Conservation (phyloP, 2,888 invertebrate species). For the Chirona hameri region DNA sequence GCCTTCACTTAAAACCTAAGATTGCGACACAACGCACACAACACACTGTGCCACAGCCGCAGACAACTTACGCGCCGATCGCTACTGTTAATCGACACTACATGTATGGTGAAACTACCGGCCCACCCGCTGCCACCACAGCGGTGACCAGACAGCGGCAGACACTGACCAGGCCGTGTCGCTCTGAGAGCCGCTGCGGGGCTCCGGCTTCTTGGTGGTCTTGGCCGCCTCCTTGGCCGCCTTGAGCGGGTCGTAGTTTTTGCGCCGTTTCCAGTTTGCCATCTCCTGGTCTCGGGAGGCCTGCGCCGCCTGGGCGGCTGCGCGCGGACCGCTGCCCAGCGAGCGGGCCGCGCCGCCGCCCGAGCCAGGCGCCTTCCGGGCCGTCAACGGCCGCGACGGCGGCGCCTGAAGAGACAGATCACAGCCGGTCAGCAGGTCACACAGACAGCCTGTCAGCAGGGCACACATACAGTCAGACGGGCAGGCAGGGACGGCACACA, state of each 20-base stretch:
- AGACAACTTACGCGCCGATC: too few relatives aligned
- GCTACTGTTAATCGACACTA: background rate
- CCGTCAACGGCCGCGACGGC: background rate
- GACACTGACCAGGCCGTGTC: background rate
- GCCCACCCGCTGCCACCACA: background rate
- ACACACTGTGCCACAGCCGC: background rate
- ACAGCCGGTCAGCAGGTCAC: too few relatives aligned
- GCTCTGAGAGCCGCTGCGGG: constrained; percentile 22
- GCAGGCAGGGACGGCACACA: too few relatives aligned
- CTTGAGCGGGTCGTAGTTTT: constrained; percentile 92
- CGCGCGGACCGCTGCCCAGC: constrained; percentile 47
- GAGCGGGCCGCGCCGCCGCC: constrained; percentile 32
- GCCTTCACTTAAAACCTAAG: background rate
- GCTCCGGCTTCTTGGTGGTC: constrained; percentile 47
- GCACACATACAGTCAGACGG: too few relatives aligned
- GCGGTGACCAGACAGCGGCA: background rate
- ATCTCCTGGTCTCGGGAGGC: constrained; percentile 48
- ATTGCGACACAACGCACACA: background rate
- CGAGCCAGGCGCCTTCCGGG: background rate
- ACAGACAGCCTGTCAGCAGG: too few relatives aligned
- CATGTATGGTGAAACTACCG: background rate
- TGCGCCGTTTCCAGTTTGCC: constrained; percentile 86
- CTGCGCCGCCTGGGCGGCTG: constrained; percentile 61
- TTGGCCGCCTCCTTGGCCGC: constrained; percentile 82
- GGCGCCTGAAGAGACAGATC: background rate